Evolutionary conservation across 2,797 vertebrate genomes (phyloP).

Genomic region (Semaprochilodus insignis): DNA sequence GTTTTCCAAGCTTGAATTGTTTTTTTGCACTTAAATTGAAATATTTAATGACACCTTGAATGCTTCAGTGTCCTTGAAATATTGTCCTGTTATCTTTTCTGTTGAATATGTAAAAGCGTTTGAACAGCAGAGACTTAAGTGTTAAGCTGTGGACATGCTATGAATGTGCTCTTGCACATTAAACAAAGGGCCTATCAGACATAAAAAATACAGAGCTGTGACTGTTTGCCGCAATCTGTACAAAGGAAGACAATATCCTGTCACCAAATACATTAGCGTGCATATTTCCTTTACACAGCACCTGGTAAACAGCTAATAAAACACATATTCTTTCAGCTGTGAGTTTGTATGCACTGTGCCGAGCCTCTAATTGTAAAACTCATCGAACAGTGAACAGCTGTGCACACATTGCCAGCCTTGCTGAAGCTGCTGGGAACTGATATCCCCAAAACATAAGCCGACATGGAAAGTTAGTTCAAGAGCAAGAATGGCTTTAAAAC

Average conservation of each 20-base stretch:
- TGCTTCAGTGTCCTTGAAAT: neutral
- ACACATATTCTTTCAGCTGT: neutral
- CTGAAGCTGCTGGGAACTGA: neutral
- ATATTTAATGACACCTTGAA: neutral
- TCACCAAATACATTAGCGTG: neutral
- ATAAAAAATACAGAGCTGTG: neutral
- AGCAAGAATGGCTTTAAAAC: too few relatives aligned
- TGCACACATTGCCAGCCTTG: neutral
- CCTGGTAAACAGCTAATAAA: neutral
- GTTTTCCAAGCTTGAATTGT: neutral
- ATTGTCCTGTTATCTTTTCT: neutral
- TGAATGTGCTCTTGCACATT: neutral
- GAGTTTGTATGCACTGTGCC: neutral
- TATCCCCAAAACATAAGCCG: neutral
- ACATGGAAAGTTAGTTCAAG: neutral
- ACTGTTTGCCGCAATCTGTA: conserved; percentile 9
- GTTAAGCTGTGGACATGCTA: neutral
- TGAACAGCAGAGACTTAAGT: conserved; percentile 19
- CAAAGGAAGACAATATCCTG: conserved; percentile 15
- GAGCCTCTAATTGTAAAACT: neutral
- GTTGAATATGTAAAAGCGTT: neutral
- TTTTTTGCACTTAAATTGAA: neutral
- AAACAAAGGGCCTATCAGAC: conserved; percentile 24
- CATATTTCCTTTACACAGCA: neutral
- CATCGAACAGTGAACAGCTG: neutral